Conservation (phyloP, 2,797 vertebrate genomes). For the Esox lucius region DNA sequence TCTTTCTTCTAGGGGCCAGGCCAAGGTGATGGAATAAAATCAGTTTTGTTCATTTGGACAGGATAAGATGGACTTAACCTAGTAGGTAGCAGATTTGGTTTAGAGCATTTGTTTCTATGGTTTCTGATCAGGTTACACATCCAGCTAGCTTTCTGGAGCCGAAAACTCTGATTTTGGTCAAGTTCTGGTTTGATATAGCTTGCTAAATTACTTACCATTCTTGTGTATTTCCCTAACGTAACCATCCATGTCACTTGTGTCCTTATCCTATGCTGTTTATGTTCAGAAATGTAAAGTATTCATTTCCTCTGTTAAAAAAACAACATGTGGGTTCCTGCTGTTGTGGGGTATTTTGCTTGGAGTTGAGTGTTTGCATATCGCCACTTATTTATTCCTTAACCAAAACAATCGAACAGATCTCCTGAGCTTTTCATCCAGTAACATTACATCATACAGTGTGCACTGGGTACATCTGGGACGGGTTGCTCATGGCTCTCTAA, state of each 20-base stretch:
- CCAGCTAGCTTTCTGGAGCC: no score
- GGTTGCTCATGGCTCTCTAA: slow-evolving; percentile 62
- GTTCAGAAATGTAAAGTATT: not conserved
- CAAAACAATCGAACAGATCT: slow-evolving; percentile 55
- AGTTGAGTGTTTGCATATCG: slow-evolving; percentile 36
- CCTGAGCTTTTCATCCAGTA: slow-evolving; percentile 52
- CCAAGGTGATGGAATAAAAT: no score
- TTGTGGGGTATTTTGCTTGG: slow-evolving; percentile 32
- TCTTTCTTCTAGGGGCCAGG: no score
- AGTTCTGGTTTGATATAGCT: no score
- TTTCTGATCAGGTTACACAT: no score
- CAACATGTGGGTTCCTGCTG: slow-evolving; percentile 39
- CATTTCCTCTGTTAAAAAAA: slow-evolving; percentile 43
- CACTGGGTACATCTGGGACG: slow-evolving; percentile 61
- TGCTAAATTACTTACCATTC: not conserved
- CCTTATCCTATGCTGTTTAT: not conserved
- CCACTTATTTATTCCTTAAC: slow-evolving; percentile 44
- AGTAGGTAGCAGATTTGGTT: no score
- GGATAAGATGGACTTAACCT: no score
- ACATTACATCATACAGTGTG: slow-evolving; percentile 54
- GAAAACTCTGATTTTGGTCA: no score
- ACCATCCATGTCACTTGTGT: slow-evolving; percentile 18
- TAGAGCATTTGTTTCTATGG: no score
- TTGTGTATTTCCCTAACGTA: not conserved
- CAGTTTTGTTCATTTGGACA: no score